These are phyloP conservation scores for Dolichallabes microphthalmus DNA, from an alignment of 2,113 vertebrate species.

Conservation along the genomic window DNA sequence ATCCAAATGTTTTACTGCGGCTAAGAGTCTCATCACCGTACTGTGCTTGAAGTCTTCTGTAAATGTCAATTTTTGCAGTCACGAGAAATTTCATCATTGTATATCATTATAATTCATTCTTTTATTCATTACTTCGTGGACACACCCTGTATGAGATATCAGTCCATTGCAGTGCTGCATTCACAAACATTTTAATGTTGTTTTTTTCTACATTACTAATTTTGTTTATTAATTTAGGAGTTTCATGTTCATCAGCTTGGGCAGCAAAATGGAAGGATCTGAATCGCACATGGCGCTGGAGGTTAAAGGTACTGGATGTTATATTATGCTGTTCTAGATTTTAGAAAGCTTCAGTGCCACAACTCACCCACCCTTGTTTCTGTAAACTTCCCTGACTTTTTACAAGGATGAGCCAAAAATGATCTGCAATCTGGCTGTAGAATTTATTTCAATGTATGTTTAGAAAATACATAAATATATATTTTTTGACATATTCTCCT, in stretches of 20 bases:
- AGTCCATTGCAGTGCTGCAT: not conserved
- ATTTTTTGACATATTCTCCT: too few species aligned
- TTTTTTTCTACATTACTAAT: not conserved
- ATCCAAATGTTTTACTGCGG: too few species aligned
- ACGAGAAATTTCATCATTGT: too few species aligned
- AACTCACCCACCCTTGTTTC: too few species aligned
- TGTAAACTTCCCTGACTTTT: not conserved
- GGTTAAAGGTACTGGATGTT: slow-evolving; percentile 70
- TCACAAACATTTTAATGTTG: not conserved
- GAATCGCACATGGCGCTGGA: slow-evolving; percentile 78
- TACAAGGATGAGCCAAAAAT: too few species aligned
- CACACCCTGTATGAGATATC: not conserved
- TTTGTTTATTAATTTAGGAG: slow-evolving; percentile 60
- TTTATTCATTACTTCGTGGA: not conserved
- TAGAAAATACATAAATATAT: too few species aligned
- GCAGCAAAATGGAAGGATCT: slow-evolving; percentile 79
- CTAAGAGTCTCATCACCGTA: too few species aligned
- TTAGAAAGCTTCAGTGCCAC: not conserved
- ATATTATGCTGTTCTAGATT: not conserved
- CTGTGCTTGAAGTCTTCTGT: too few species aligned
- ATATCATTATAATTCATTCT: not conserved
- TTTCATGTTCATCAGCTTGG: slow-evolving; percentile 80
- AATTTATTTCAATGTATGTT: too few species aligned
- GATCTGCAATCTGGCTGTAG: too few species aligned
- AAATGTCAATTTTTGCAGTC: too few species aligned